Base-by-base conservation (phyloP, 2,113 vertebrate genomes). In the Piliocolobus tephrosceles region DNA sequence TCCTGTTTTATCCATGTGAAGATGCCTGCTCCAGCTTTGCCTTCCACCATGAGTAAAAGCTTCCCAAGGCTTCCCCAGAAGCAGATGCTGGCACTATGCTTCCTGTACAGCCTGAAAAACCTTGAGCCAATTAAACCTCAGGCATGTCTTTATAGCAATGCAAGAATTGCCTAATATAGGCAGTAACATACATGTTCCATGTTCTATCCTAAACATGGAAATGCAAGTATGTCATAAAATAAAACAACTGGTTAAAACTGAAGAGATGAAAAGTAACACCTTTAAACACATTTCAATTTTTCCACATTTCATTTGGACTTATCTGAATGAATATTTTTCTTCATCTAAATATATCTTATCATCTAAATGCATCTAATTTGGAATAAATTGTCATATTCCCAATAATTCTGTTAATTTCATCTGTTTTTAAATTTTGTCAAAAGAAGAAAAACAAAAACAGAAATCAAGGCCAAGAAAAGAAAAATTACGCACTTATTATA, bases 311-410 rank as follows among this genome's bases (percentile, higher is more conserved):
- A 50, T 78, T 84, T 38, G 76, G 50, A 85, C 7, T 76, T 66
- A 7, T 87, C 45, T 72, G 55, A 88, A 70, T 75, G 5, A 35
- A 88, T 47, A 35, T 68, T 64, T 93, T 91, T 58, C 27, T 40
- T 97, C 32, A 50, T 82, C 38, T 83, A 55, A 91, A n/a, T 72
- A 35, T 88, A 32, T 87, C 93, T 95, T 91, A 90, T 73, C n/a
- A 88, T 80, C 40, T 70, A 96, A 96, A 92, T 82, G 35, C 45
- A 90, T 10, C 2, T 80, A 78, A 79, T 76, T 91, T 94, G 64
- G 9, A 95, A 88, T 92, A 76, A 81, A 40, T 85, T 85, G 3
- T 70, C 45, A 32, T 90, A 75, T 84, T 35, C 1, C 30, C 27
- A 50, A 58, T 18, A 20, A 80, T 95, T 95, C n/a, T 13, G 7